A percentile compares a stretch with the other conserved stretches of the same genome.
Conservation (phyloP, 2,888 invertebrate species). For the Lepas anatifera region DNA sequence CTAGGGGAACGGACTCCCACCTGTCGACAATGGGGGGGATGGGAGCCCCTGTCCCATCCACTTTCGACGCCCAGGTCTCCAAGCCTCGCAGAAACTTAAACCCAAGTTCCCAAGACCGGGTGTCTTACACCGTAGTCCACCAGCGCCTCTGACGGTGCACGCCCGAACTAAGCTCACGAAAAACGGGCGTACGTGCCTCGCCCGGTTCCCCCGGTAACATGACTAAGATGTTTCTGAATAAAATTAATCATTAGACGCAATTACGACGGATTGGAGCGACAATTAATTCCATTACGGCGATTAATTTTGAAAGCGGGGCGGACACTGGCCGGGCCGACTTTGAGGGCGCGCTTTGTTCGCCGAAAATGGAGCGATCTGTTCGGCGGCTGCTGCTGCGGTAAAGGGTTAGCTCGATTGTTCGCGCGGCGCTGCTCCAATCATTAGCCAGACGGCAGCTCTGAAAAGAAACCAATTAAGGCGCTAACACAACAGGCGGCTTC, state of each 20-base stretch:
- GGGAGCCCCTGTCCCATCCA: no score
- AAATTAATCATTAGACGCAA: slow-evolving; percentile 6
- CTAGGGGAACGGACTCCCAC: no score
- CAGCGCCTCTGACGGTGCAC: neutral
- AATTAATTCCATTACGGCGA: slow-evolving; percentile 7
- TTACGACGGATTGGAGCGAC: slow-evolving; percentile 11
- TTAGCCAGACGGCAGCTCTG: neutral
- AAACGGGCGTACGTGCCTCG: slow-evolving; percentile 11
- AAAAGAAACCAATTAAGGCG: neutral
- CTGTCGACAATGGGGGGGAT: no score
- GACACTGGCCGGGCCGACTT: neutral
- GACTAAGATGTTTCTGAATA: slow-evolving; percentile 10
- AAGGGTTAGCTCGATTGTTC: neutral
- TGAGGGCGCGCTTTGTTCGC: neutral
- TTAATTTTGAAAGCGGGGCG: neutral
- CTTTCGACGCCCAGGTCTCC: no score
- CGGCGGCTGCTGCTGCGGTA: neutral
- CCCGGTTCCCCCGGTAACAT: neutral
- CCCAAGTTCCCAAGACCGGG: no score
- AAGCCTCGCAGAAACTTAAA: no score
- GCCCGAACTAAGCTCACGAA: neutral
- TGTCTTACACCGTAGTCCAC: neutral
- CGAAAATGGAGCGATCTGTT: neutral
- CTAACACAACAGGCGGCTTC: no score
- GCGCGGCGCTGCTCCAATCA: neutral